A percentile compares a stretch with the other conserved stretches of the same genome.
phyloP scores from a whole-genome alignment of 2,113 vertebrate genomes.

The Prochilodus magdalenae region DNA sequence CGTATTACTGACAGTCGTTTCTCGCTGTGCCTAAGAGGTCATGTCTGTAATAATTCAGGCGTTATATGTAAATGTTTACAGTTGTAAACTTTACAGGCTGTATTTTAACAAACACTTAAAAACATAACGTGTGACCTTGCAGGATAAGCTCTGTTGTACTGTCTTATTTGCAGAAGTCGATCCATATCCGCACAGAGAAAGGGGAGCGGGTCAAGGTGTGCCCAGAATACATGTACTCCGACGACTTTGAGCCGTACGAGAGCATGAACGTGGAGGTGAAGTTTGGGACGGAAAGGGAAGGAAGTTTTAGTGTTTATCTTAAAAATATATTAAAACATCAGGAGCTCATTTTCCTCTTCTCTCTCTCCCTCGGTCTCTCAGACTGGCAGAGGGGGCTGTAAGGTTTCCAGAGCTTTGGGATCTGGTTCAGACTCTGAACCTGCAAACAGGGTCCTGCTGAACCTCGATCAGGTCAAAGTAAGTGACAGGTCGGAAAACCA shows the following conservation, averaged over 20 bases:
- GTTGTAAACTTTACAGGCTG: too few species aligned
- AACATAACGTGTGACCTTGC: neutral
- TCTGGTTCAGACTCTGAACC: conserved; percentile 62
- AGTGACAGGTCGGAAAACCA: conserved; percentile 31
- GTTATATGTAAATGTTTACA: too few species aligned
- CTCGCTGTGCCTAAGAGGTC: too few species aligned
- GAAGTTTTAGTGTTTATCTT: neutral
- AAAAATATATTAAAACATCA: neutral
- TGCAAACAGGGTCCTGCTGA: conserved; percentile 79
- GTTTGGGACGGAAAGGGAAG: neutral
- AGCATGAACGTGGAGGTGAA: conserved; percentile 76
- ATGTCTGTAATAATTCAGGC: too few species aligned
- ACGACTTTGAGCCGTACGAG: conserved; percentile 84
- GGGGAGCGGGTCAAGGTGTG: conserved; percentile 78
- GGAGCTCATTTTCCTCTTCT: conserved; percentile 9
- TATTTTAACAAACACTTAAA: too few species aligned
- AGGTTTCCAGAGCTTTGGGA: conserved; percentile 57
- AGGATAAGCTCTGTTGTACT: neutral
- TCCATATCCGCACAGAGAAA: conserved; percentile 87
- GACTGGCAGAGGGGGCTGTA: conserved; percentile 51
- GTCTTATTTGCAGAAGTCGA: conserved; percentile 77
- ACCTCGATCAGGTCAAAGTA: conserved; percentile 82
- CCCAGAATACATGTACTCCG: conserved; percentile 79
- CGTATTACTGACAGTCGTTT: too few species aligned
- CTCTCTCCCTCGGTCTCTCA: neutral